These are phyloP conservation scores for Nebria ingens DNA, from an alignment of 1,140 invertebrate species.

Conservation along the genomic window DNA sequence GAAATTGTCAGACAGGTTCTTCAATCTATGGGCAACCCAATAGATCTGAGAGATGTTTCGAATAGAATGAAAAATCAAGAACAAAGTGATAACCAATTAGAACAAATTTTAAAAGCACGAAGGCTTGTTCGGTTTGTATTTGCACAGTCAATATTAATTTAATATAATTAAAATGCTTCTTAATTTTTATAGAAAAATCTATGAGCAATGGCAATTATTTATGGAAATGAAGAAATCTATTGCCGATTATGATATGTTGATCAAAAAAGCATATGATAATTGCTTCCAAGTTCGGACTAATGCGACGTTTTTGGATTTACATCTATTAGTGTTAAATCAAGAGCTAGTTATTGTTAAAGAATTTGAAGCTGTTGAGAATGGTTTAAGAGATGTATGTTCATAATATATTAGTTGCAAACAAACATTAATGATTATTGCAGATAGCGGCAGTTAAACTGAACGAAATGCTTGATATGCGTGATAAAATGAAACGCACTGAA, in stretches of 20 bases:
- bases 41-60: too few species aligned
- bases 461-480: conserved; percentile 43
- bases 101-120: too few species aligned
- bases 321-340: conserved; percentile 64
- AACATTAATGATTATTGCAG: background rate
- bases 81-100: too few species aligned
- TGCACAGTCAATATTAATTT: too few species aligned
- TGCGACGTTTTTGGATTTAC: conserved; percentile 50
- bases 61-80: too few species aligned
- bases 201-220: conserved; percentile 54
- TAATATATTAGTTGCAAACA: background rate
- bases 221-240: conserved; percentile 45
- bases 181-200: conserved; percentile 36
- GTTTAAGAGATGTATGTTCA: conserved; percentile 47
- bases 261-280: conserved; percentile 47
- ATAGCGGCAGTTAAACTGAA: conserved; percentile 37
- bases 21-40: too few species aligned
- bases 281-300: conserved; percentile 51
- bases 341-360: conserved; percentile 66
- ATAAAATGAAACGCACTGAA: conserved; percentile 16
- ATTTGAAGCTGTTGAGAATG: conserved; percentile 60
- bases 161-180: too few species aligned
- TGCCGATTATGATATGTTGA: conserved; percentile 51
- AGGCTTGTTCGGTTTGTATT: too few species aligned
- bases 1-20: too few species aligned